Percentiles rank a stretch among this genome's conserved stretches.
Evolutionary conservation across 2,113 vertebrate genomes (phyloP).

Genomic region (Semnopithecus entellus): DNA sequence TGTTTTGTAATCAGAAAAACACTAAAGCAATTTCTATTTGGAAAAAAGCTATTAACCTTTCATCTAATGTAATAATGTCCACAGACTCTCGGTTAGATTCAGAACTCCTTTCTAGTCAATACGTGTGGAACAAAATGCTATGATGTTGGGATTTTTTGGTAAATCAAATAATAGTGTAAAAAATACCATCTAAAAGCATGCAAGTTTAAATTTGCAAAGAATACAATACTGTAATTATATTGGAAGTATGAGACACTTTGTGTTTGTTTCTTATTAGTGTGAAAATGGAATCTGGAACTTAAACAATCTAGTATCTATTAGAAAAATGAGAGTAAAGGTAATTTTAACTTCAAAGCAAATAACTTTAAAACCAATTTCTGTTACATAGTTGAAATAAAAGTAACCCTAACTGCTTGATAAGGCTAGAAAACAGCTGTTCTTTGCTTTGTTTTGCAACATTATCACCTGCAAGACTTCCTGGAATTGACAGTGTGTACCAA

Average conservation of each 20-base stretch:
- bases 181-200: neutral
- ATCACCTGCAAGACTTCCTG: conserved; percentile 72
- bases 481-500: conserved; percentile 56
- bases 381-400: neutral
- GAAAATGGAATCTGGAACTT: conserved; percentile 42
- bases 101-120: neutral
- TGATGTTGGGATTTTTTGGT: neutral
- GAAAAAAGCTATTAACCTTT: neutral
- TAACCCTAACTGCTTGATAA: neutral
- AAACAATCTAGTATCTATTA: neutral
- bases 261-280: conserved; percentile 33
- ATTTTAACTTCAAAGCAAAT: conserved; percentile 66
- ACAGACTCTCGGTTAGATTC: neutral
- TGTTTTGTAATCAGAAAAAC: neutral
- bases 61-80: neutral
- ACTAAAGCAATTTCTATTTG: neutral
- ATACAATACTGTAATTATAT: neutral
- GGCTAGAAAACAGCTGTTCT: conserved; percentile 45
- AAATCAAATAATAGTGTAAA: conserved; percentile 16
- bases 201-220: conserved; percentile 24
- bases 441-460: conserved; percentile 58
- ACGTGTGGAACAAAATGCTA: neutral
- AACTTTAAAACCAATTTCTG: conserved; percentile 45
- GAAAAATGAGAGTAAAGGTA: conserved; percentile 44
- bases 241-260: neutral